Percentiles rank a stretch among this genome's conserved stretches.
These are phyloP conservation scores for Drosophila grimshawi DNA, from an alignment of 1,140 invertebrate genomes.

Conservation along the genomic window DNA sequence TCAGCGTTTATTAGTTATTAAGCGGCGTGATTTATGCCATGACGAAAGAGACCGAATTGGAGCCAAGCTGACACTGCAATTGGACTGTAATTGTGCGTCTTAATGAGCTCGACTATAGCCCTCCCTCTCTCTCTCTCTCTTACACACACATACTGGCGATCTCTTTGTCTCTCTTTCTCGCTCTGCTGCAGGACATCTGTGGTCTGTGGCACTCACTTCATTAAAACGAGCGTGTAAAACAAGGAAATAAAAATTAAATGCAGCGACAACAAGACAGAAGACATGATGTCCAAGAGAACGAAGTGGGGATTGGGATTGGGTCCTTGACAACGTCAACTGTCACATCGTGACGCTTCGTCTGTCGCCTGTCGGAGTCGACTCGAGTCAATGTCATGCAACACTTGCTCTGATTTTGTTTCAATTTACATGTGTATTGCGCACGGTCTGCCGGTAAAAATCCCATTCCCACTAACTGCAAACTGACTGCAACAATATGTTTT, in stretches of 20 bases:
- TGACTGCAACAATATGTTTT: conserved; percentile 42
- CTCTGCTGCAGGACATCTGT: conserved; percentile 22
- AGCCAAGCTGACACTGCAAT: conserved; percentile 41
- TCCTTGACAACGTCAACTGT: conserved; percentile 41
- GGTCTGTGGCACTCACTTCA: conserved; percentile 37
- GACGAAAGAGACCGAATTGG: conserved; percentile 8
- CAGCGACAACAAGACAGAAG: conserved; percentile 39
- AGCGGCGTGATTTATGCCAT: conserved; percentile 72
- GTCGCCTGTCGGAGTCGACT: not conserved
- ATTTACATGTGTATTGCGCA: conserved; percentile 24
- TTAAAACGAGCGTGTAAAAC: conserved; percentile 41
- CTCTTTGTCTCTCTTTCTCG: not conserved
- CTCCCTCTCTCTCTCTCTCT: no score
- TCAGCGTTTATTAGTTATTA: conserved; percentile 78
- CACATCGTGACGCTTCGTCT: conserved; percentile 2
- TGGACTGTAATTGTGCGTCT: conserved; percentile 47
- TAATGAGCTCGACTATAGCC: conserved; percentile 58
- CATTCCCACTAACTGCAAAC: not conserved
- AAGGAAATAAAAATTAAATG: conserved; percentile 38
- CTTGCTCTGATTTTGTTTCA: conserved; percentile 36
- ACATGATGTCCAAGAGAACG: conserved; percentile 28
- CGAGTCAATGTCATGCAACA: conserved; percentile 21
- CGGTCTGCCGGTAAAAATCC: conserved; percentile 15
- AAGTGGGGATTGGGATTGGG: conserved; percentile 2
- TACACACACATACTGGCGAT: no score